Conservation (phyloP, 2,113 vertebrate genomes). For the Petaurus breviceps region DNA sequence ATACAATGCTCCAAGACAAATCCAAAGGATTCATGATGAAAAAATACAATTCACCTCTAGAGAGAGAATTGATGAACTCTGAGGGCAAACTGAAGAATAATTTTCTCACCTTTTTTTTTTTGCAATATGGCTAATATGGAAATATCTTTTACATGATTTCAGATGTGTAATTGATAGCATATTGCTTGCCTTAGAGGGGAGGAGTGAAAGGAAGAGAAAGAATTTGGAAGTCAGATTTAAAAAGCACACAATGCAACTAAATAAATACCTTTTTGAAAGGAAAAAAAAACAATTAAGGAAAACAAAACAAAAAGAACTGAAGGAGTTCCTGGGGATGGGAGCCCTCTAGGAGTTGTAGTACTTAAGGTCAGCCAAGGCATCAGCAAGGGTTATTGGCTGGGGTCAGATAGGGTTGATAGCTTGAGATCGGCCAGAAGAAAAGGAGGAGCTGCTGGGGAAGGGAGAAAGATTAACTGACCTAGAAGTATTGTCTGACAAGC, state of each 20-base stretch:
- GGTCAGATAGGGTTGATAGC: background rate
- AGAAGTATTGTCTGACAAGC: background rate
- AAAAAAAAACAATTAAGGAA: background rate
- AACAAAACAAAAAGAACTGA: background rate
- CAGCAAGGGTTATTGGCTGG: background rate
- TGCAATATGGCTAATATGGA: background rate
- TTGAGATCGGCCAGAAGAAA: background rate
- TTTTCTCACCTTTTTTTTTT: background rate
- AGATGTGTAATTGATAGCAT: background rate
- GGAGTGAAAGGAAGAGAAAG: background rate
- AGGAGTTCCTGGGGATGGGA: background rate
- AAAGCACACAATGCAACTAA: background rate
- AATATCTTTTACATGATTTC: background rate
- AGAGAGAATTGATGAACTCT: background rate
- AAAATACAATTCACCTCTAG: background rate
- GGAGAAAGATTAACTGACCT: background rate
- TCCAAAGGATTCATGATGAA: background rate
- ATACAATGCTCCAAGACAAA: background rate
- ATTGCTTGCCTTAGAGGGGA: background rate
- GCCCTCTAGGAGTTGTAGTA: background rate
- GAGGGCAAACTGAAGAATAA: background rate
- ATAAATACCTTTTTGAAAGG: background rate
- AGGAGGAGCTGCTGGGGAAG: background rate
- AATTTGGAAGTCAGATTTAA: background rate
- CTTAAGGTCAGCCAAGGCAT: background rate